Evolutionary conservation across 2,113 vertebrate species (phyloP).

Genomic region (Myiopsitta monachus): DNA sequence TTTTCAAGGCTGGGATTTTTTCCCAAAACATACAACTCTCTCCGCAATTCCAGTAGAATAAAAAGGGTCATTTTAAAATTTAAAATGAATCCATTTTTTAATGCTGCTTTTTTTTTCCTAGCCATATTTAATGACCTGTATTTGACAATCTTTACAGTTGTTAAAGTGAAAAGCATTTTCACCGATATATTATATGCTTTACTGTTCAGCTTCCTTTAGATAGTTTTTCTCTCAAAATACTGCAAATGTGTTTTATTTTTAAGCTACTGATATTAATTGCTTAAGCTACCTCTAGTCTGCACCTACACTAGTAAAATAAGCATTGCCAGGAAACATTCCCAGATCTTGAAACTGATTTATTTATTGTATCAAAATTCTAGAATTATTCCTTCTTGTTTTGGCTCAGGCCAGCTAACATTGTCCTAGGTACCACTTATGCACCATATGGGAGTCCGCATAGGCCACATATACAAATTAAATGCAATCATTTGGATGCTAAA

Average conservation of each 20-base stretch:
- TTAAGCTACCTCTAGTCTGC: background rate
- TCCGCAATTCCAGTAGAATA: background rate
- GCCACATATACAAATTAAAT: background rate
- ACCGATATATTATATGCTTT: background rate
- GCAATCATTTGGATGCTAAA: background rate
- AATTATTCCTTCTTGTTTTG: background rate
- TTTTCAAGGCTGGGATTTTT: background rate
- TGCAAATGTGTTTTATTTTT: background rate
- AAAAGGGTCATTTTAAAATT: background rate
- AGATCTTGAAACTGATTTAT: background rate
- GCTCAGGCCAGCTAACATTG: background rate
- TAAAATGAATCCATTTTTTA: background rate
- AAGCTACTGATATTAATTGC: background rate
- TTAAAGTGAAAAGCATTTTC: background rate
- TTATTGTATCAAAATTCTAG: background rate
- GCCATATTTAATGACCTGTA: background rate
- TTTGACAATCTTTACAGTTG: background rate
- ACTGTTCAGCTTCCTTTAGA: background rate
- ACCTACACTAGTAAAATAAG: background rate
- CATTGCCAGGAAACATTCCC: background rate
- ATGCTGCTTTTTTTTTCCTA: background rate
- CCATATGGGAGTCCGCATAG: rapidly evolving
- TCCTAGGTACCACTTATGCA: background rate
- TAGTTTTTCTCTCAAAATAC: background rate
- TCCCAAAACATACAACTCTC: background rate